Evolutionary conservation across 1,140 invertebrate species (phyloP).

Genomic region (Drosophila insularis): DNA sequence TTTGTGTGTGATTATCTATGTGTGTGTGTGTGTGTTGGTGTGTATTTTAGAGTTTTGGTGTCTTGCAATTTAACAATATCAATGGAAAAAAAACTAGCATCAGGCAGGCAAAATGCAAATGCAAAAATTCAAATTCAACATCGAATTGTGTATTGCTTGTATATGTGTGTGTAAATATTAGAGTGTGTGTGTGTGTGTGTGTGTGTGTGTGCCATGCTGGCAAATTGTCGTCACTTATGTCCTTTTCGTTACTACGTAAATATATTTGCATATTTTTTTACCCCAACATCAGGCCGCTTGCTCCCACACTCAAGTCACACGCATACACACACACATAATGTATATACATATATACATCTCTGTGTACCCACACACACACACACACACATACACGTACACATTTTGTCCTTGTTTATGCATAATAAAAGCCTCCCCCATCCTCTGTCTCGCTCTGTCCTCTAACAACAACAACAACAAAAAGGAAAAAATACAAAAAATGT

Average conservation of each 20-base stretch:
- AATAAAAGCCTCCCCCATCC: slow-evolving; percentile 59
- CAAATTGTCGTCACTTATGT: slow-evolving; percentile 78
- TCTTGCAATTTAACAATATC: slow-evolving; percentile 7
- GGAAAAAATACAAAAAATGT: slow-evolving; percentile 25
- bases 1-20: not conserved
- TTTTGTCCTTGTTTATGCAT: slow-evolving; percentile 46
- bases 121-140: slow-evolving; percentile 5
- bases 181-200: not conserved
- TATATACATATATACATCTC: too few relatives aligned
- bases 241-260: slow-evolving; percentile 52
- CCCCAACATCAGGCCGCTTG: not conserved
- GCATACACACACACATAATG: slow-evolving; percentile 14
- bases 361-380: too few relatives aligned
- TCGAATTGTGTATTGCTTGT: not conserved
- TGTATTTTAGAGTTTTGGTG: not conserved
- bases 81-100: not conserved
- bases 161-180: slow-evolving; percentile 19
- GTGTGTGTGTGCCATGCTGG: slow-evolving; percentile 31
- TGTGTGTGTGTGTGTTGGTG: slow-evolving; percentile 7
- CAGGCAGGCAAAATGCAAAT: slow-evolving; percentile 27
- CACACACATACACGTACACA: not conserved
- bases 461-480: not conserved
- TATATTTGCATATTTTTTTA: slow-evolving; percentile 73
- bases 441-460: too few relatives aligned
- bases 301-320: not conserved